Conservation (phyloP, 1,140 invertebrate species). For the Meloidogyne chitwoodi region DNA sequence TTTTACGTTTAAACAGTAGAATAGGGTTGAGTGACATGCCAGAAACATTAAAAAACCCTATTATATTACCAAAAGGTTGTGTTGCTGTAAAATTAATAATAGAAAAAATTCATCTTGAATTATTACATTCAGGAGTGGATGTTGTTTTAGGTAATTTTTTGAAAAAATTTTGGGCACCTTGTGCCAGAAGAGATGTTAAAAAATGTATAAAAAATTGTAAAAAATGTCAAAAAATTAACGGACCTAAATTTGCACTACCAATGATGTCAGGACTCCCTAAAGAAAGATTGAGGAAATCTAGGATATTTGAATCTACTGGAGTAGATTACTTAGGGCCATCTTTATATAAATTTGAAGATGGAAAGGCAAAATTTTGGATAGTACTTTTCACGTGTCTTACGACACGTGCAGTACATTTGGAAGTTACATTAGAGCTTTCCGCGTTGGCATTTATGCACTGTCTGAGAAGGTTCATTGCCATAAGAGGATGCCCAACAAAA, state of each 20-base stretch:
- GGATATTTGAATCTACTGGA: background rate
- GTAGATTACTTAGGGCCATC: constrained; percentile 17
- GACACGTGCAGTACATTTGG: constrained; percentile 62
- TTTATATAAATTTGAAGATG: background rate
- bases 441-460: constrained; percentile 49
- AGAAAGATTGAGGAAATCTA: background rate
- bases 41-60: background rate
- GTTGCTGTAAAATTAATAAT: background rate
- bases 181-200: background rate
- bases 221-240: background rate
- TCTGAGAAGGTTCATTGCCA: constrained; percentile 56
- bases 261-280: constrained; percentile 8
- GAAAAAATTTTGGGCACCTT: background rate
- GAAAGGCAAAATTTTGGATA: constrained; percentile 54
- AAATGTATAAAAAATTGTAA: background rate
- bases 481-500: constrained; percentile 46
- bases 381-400: constrained; percentile 61
- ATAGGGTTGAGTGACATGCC: background rate
- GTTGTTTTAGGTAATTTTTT: background rate
- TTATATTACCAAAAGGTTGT: background rate
- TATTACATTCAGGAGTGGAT: background rate
- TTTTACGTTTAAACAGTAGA: background rate
- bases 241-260: background rate
- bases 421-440: constrained; percentile 54
- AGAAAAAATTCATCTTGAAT: background rate